Evolutionary conservation across 2,888 invertebrate genomes (phyloP).

Genomic region (Choristoneura rosaceana): DNA sequence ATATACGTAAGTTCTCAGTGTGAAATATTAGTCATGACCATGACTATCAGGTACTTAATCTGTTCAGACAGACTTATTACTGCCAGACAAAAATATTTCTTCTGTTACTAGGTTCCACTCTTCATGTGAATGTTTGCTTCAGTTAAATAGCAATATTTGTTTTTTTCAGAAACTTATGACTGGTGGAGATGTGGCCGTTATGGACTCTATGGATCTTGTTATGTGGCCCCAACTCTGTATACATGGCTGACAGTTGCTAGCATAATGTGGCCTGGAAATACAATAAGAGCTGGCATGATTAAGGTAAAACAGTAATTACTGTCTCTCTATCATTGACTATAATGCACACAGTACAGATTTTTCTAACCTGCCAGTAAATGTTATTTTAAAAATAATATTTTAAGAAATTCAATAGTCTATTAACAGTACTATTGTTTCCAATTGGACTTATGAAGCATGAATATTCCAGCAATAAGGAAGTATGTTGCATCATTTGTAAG

Average conservation of each 20-base stretch:
- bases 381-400: background rate
- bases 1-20: constrained; percentile 77
- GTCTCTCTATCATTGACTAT: background rate
- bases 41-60: background rate
- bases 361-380: background rate
- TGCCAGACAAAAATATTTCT: background rate
- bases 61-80: background rate
- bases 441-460: background rate
- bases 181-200: constrained; percentile 90
- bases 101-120: background rate
- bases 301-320: constrained; percentile 83
- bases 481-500: constrained; percentile 6
- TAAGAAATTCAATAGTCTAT: background rate
- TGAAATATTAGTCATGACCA: background rate
- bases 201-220: constrained; percentile 92
- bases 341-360: background rate
- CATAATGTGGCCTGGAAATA: constrained; percentile 90
- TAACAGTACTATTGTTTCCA: background rate
- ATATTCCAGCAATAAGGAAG: background rate
- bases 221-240: constrained; percentile 93
- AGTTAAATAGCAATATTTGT: constrained; percentile 2
- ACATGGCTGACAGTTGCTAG: constrained; percentile 92
- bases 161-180: constrained; percentile 84
- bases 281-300: constrained; percentile 88
- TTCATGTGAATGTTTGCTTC: background rate